Base-by-base conservation (phyloP, 2,113 vertebrate genomes). In the Melanerpes formicivorus region DNA sequence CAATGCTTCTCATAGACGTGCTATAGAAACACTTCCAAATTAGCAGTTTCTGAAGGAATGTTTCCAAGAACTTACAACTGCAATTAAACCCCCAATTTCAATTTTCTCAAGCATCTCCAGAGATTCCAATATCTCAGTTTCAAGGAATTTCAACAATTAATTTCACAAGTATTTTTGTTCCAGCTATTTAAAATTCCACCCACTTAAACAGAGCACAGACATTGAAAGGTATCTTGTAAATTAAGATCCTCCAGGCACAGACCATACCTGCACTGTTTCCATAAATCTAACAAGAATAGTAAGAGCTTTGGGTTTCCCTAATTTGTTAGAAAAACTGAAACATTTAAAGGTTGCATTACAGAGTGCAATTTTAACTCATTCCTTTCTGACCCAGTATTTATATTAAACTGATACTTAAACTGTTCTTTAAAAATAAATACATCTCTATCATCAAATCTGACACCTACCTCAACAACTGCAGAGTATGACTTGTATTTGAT, bases 401-500 rank as follows among this genome's bases (percentile, higher is more conserved):
- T 25, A 54, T 27, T 90, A 46, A 27, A 74, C 10, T 26, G 22
- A 8, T 29, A 23, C 12, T 56, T 73, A 40, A 55, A 46, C 11
- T 46, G 6, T 30, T 72, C 8, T 40, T 79, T 29, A 85, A 87
- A 80, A 74, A 40, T 6, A 87, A 86, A 78, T 15, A 75, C n/a
- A 63, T 40, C 9, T 21, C 21, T 15, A 62, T 19, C 37, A 65
- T 3, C 23, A 77, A 63, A 73, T 54, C 84, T 48, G 50, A 67
- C 13, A 96, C 97, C 79, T 90, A 99, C 99, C 98, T 98, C 97
- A 84, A 89, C 69, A 34, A 98, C 97, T 34, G 98, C 87, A 83
- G 97, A 97, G 52, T 98, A 99, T 3, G 98, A 98, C 75, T 86
- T 98, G 5, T 98, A 98, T 71, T 99, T 99, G 97, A 99, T 99